Conservation (phyloP, 2,888 invertebrate species). For the Mesochorus sp. region DNA sequence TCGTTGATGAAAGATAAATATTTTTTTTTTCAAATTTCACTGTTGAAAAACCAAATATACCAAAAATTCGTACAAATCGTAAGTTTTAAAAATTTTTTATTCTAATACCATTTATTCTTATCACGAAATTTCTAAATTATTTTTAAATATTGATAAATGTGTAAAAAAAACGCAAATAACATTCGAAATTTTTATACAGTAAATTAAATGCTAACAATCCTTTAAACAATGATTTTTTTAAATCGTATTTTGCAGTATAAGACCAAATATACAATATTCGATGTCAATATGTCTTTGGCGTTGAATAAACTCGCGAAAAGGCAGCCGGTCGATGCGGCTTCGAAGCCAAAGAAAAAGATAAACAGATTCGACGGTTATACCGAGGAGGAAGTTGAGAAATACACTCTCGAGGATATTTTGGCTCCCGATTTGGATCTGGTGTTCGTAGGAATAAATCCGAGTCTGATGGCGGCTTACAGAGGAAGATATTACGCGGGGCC, state of each 20-base stretch:
- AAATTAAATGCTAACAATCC: too few relatives aligned
- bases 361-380: constrained; percentile 77
- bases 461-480: constrained; percentile 78
- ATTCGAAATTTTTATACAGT: too few relatives aligned
- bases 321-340: constrained; percentile 15
- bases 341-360: constrained; percentile 65
- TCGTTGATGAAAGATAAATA: too few relatives aligned
- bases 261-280: neutral
- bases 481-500: constrained; percentile 80
- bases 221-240: neutral
- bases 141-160: too few relatives aligned
- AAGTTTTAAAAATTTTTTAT: too few relatives aligned
- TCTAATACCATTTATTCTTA: too few relatives aligned
- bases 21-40: too few relatives aligned
- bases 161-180: too few relatives aligned
- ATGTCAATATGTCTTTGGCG: constrained; percentile 63
- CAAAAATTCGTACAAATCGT: too few relatives aligned
- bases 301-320: constrained; percentile 73
- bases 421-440: constrained; percentile 74
- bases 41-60: too few relatives aligned
- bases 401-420: constrained; percentile 76
- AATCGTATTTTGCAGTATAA: neutral
- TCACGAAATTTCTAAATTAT: too few relatives aligned
- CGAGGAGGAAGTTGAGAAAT: constrained; percentile 75
- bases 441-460: constrained; percentile 79